Conservation (phyloP, 2,113 vertebrate genomes). For the Emydura subglobosa region DNA sequence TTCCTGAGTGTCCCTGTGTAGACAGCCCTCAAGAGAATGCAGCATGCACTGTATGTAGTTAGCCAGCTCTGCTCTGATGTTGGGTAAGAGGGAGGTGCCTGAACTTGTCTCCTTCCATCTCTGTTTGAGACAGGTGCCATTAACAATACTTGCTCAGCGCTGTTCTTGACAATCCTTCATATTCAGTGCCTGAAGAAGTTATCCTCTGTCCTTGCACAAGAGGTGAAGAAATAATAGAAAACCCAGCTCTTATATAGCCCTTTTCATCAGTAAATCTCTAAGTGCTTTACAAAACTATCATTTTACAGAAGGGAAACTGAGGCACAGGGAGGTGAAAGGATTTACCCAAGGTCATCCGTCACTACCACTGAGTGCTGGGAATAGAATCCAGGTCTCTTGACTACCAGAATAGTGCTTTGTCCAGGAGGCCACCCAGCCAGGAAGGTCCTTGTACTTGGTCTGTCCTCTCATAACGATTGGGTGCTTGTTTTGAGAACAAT, state of each 20-base stretch:
- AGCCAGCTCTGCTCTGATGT: background rate
- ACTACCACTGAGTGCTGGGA: no score
- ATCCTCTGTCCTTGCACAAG: background rate
- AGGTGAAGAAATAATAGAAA: background rate
- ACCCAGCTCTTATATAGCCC: background rate
- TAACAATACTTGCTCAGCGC: background rate
- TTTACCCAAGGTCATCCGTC: no score
- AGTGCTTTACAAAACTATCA: background rate
- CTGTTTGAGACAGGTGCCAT: background rate
- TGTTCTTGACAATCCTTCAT: constrained; percentile 24
- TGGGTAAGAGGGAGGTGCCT: background rate
- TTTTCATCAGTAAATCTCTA: background rate
- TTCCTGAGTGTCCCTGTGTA: no score
- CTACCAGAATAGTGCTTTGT: no score
- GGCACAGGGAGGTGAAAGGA: background rate
- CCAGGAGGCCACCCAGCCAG: background rate
- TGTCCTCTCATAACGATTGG: background rate
- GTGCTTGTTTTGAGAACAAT: constrained; percentile 55
- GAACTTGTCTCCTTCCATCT: no score
- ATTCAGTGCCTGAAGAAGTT: background rate
- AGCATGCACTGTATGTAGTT: background rate
- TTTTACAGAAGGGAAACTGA: background rate
- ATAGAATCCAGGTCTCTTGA: no score
- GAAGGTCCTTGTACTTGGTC: background rate
- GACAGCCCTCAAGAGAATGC: background rate